phyloP scores from a whole-genome alignment of 2,113 vertebrate genomes.

The Geococcyx californianus region DNA sequence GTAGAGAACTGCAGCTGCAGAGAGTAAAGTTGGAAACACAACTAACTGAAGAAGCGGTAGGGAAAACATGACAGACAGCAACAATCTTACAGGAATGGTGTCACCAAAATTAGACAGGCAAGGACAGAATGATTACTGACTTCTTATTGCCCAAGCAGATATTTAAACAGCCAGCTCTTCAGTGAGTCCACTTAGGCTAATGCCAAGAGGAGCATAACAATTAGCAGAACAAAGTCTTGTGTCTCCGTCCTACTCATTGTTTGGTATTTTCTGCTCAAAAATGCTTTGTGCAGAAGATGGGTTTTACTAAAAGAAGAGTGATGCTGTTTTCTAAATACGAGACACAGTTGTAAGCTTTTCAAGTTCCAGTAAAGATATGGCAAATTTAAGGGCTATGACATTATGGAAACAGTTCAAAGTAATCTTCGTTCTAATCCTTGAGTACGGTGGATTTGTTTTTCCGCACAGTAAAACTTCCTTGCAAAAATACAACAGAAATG shows the following conservation, averaged over 20 bases:
- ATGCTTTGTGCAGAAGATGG: background rate
- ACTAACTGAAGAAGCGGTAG: background rate
- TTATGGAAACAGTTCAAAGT: background rate
- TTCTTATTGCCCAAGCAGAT: background rate
- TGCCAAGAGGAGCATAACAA: background rate
- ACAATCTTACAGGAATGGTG: background rate
- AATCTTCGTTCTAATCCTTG: background rate
- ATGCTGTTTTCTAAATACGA: background rate
- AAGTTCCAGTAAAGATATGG: background rate
- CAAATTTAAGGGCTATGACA: background rate
- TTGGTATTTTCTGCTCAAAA: background rate
- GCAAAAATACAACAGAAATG: background rate
- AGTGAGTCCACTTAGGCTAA: background rate
- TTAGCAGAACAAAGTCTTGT: background rate
- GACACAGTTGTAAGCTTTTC: background rate
- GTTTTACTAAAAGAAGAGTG: background rate
- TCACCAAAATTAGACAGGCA: background rate
- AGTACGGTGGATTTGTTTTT: background rate
- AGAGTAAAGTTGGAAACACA: background rate
- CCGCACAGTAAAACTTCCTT: background rate
- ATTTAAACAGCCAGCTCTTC: background rate
- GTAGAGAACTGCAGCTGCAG: background rate
- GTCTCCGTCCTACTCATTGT: background rate
- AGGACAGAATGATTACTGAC: background rate
- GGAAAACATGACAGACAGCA: background rate